Conservation (phyloP, 2,113 vertebrate species). For the Camelus bactrianus region DNA sequence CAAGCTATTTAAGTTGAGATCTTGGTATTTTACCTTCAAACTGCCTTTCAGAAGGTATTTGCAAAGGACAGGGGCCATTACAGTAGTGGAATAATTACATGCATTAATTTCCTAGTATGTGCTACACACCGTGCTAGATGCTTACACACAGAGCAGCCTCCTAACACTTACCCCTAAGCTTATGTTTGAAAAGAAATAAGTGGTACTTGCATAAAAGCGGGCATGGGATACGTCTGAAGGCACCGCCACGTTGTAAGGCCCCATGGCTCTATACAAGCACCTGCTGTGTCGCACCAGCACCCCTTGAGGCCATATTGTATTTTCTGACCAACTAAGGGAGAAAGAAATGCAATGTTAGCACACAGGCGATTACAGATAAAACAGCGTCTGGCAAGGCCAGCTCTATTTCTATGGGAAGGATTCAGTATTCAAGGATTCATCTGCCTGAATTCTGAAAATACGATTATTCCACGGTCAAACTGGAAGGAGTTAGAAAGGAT, state of each 20-base stretch:
- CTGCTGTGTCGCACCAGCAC: slow-evolving; percentile 98
- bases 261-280: slow-evolving; percentile 97
- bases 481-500: slow-evolving; percentile 63
- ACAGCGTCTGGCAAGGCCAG: slow-evolving; percentile 53
- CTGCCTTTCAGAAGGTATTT: slow-evolving; percentile 31
- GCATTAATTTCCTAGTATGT: neutral
- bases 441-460: slow-evolving; percentile 71
- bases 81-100: neutral
- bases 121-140: neutral
- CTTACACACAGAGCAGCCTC: neutral
- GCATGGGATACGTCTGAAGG: slow-evolving; percentile 98
- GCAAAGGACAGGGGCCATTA: neutral
- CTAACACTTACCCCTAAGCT: neutral
- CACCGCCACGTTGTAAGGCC: slow-evolving; percentile 97
- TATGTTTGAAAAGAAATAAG: slow-evolving; percentile 39
- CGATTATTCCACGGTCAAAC: slow-evolving; percentile 48
- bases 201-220: slow-evolving; percentile 97
- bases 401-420: slow-evolving; percentile 62
- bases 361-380: neutral
- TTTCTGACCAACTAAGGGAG: slow-evolving; percentile 95
- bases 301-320: slow-evolving; percentile 98
- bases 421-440: slow-evolving; percentile 62
- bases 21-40: neutral
- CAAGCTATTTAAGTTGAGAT: neutral
- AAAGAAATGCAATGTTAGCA: slow-evolving; percentile 77